Evolutionary conservation across 2,113 vertebrate species (phyloP), one percentile per base, ranked within the genome.

Genomic region (Amphiprion ocellaris): DNA sequence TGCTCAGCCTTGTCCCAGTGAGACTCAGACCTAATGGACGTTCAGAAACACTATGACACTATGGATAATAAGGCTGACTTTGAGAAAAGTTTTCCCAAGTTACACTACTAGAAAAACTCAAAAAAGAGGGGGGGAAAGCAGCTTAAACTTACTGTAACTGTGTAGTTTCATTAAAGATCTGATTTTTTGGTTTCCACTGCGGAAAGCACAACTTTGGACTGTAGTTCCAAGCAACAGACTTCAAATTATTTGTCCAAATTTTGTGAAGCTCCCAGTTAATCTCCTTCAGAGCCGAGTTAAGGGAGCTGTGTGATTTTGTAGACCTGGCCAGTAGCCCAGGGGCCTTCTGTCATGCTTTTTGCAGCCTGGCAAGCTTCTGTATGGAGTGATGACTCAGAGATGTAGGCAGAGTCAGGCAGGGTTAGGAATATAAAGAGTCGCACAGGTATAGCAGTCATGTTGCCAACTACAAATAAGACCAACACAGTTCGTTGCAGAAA

Each of bases 371-470:
- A 77, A 77, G 52, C 19, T 53, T 62, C 64, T 47, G 21, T n/a
- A 63, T 14, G 26, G 65, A 64, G 55, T 62, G 77, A 83, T 88
- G 79, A 81, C 82, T 86, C 76, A 75, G 68, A 75, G 68, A 66
- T 78, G 72, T 64, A 63, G 78, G 74, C n/a, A 72, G 41, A 77
- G 59, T 71, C 70, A 68, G 58, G 49, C 63, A 23, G 63, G 53
- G 73, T 82, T 79, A 76, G 74, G 52, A 80, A 72, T 63, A 77
- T 76, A 64, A 87, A 82, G 59, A 70, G 66, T 46, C 55, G 53
- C 37, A 55, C 2, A 60, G 53, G 58, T 60, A 58, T 49, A 41
- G 75, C 54, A 44, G 23, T 37, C 46, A 49, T 72, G 55, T 60
- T 77, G 73, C 79, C 79, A 84, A 70, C 60, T 56, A 33, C 39